Base-by-base conservation (phyloP, 1,140 invertebrate genomes). In the Drosophila albomicans region DNA sequence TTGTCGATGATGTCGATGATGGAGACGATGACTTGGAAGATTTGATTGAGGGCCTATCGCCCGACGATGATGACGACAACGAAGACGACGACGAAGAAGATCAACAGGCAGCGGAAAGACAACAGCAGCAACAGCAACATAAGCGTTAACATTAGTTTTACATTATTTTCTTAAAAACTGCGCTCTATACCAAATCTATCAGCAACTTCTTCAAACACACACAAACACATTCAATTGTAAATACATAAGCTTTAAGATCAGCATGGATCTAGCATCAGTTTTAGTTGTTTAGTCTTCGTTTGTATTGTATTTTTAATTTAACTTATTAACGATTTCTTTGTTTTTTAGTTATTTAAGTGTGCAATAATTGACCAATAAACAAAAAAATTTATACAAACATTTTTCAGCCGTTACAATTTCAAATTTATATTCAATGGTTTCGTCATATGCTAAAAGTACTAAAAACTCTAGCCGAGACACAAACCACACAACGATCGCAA, bases 161-260 rank as follows among this genome's bases (percentile, higher is more conserved):
- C 51, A 59, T 65, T 49, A 54, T 73, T 75, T 85, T 89, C 78
- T 78, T 65, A 49, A 76, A 82, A 38, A 88, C 81, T 89, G 81
- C 71, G 85, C 85, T 88, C 85, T 89, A 88, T 88, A 88, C 85
- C 85, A 88, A 88, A 88, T 88, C 85, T 88, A 89, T 88, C 85
- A 89, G 67, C 78, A 81, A 88, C 48, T 72, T 88, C 84, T 87
- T 78, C 76, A 63, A 16, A 57, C 20, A 81, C 74, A 71, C 35
- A 38, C 72, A 63, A 15, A 57, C 10, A 85, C 74, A 71, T 81
- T 65, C 74, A 71, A 78, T 66, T 75, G 45, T 88, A 88, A 69
- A 88, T 88, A 87, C 84, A 61, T 78, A 79, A 88, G 84, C 84
- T 87, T 88, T 87, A 87, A 87, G 61, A 79, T 72, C 48, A 71